Evolutionary conservation across 2,113 vertebrate species (phyloP), one percentile per base, ranked within the genome.

Genomic region (Phoxinus phoxinus): DNA sequence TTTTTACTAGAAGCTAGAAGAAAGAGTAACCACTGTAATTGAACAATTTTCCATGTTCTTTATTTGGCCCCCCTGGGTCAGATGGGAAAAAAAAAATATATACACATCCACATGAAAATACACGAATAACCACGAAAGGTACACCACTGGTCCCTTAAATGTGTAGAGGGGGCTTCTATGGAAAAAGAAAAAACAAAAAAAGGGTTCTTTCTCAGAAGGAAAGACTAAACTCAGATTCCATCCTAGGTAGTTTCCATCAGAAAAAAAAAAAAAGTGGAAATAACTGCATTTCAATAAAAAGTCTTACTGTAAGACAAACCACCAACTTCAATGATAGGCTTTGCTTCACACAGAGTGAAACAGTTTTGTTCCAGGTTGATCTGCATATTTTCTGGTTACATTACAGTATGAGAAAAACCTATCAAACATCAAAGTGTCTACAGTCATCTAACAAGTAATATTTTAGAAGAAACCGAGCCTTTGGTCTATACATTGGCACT

Each of bases 11-110:
- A n/a, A n/a, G n/a, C n/a, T n/a, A n/a, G n/a, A 25, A 63, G 2
- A 59, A 73, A 69, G 13, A 5, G 2, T 30, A 12, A 44, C 53
- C 9, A 23, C 6, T 75, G 9, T 67, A 56, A 30, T 81, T 58
- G n/a, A 23, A 25, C 19, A 27, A 19, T 72, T 58, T 13, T 80
- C 53, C 74, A 79, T 88, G 87, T 76, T 79, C 74, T 86, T 86
- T 84, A 81, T 88, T 88, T 81, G 75, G 6, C 41, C 80, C 35
- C 74, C 41, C 59, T 2, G 12, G 30, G 72, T 48, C 41, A 82
- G 25, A 67, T 12, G 25, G 2, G 1, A 41, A 10, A 86, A 63
- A 83, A 59, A 41, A 9, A 48, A 63, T n/a, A 9, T 4, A 27
- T 75, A 41, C 15, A 80, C 11, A n/a, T n/a, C 30, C n/a, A 77